Percentiles rank a stretch among this genome's conserved stretches.
These are phyloP conservation scores for Ophthalmolycus amberensis DNA, from an alignment of 2,113 vertebrate species.

Conservation along the genomic window DNA sequence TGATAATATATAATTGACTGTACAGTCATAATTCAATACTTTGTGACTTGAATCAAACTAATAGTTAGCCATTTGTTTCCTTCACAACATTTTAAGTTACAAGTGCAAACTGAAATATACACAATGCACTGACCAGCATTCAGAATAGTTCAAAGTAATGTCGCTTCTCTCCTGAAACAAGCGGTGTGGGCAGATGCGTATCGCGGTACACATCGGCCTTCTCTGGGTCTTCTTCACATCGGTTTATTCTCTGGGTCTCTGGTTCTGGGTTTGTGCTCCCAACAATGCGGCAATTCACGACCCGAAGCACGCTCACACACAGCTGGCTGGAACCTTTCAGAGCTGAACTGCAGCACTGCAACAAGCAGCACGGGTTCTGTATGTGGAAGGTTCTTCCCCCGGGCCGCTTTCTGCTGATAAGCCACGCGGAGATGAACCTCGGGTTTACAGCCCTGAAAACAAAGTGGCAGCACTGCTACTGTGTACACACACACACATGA, in stretches of 20 bases:
- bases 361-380: slow-evolving; percentile 36
- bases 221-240: too few relatives aligned
- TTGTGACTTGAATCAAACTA: not conserved
- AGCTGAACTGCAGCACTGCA: slow-evolving; percentile 35
- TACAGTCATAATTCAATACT: not conserved
- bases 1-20: not conserved
- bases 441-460: slow-evolving; percentile 72
- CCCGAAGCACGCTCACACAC: slow-evolving; percentile 6
- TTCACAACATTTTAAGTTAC: not conserved
- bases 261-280: slow-evolving; percentile 10
- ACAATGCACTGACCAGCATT: not conserved
- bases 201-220: too few relatives aligned
- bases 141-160: not conserved
- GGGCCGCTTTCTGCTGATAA: slow-evolving; percentile 78
- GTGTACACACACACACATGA: slow-evolving; percentile 28
- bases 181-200: not conserved
- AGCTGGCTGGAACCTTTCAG: not conserved
- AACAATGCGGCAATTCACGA: slow-evolving; percentile 52
- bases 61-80: not conserved
- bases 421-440: slow-evolving; percentile 65
- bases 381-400: slow-evolving; percentile 76
- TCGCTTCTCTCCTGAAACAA: not conserved
- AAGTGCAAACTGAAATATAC: not conserved
- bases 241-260: slow-evolving; percentile 30
- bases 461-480: slow-evolving; percentile 67